Conservation (phyloP, 2,797 vertebrate genomes). For the Momotus momota region DNA sequence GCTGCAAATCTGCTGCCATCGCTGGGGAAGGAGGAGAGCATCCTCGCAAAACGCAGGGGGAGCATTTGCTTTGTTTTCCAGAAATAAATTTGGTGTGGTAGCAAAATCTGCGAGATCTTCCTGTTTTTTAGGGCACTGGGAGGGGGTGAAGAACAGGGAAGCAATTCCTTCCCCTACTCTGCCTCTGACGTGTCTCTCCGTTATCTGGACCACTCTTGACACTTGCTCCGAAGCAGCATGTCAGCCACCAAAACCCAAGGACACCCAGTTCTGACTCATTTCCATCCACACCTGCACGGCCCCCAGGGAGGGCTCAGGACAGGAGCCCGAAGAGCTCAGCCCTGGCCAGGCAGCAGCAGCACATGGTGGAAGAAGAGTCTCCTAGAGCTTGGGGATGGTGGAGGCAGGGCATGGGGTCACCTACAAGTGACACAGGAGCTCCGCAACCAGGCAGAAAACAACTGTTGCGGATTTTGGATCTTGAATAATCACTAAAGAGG, state of each 20-base stretch:
- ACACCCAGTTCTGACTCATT: not conserved
- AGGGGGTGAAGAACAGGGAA: not conserved
- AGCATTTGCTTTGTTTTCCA: not conserved
- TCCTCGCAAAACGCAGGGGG: not conserved
- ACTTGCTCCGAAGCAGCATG: not conserved
- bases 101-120: not conserved
- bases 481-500: not conserved
- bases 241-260: not conserved
- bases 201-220: not conserved
- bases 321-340: not conserved
- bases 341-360: not conserved
- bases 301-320: not conserved
- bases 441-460: not conserved
- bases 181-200: not conserved
- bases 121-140: not conserved
- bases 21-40: not conserved
- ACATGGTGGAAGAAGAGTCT: not conserved
- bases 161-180: not conserved
- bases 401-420: not conserved
- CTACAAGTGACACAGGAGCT: not conserved
- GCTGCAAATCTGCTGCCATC: constrained; percentile 59
- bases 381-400: not conserved
- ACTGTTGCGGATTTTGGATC: not conserved
- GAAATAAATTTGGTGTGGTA: not conserved
- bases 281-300: not conserved